phyloP scores from a whole-genome alignment of 2,113 vertebrate genomes.

The Mormyrus iriodes region DNA sequence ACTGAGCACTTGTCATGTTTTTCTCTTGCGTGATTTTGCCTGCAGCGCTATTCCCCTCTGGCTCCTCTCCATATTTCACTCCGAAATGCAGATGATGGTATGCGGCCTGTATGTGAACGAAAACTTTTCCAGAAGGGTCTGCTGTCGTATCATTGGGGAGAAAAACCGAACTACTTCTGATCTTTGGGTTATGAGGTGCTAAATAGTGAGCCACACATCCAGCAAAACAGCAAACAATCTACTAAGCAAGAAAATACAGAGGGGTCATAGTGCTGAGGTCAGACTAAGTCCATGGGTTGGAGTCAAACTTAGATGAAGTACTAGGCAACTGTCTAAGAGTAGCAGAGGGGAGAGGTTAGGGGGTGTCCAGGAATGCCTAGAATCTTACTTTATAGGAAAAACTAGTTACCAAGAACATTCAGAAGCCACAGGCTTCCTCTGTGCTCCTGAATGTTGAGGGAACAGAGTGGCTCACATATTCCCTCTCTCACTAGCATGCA shows the following conservation, averaged over 20 bases:
- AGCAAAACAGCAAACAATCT: not conserved
- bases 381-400: slow-evolving; percentile 9
- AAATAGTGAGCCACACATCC: not conserved
- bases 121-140: not conserved
- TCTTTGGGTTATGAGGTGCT: not conserved
- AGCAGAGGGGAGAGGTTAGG: not conserved
- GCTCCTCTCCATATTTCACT: not conserved
- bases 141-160: not conserved
- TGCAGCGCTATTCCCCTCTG: not conserved
- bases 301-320: not conserved
- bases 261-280: not conserved
- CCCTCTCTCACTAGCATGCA: not conserved
- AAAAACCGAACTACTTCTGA: not conserved
- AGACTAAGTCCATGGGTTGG: not conserved
- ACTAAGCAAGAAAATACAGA: not conserved
- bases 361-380: not conserved
- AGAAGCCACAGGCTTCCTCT: not conserved
- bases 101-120: not conserved
- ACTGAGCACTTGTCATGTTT: not conserved
- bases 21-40: not conserved
- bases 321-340: not conserved
- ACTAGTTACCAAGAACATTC: not conserved
- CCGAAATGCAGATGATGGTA: not conserved
- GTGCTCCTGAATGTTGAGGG: not conserved
- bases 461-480: not conserved